Percentiles rank a stretch among this genome's conserved stretches.
These are phyloP conservation scores for Xenopus tropicalis DNA, from an alignment of 2,113 vertebrate genomes.

Conservation along the genomic window DNA sequence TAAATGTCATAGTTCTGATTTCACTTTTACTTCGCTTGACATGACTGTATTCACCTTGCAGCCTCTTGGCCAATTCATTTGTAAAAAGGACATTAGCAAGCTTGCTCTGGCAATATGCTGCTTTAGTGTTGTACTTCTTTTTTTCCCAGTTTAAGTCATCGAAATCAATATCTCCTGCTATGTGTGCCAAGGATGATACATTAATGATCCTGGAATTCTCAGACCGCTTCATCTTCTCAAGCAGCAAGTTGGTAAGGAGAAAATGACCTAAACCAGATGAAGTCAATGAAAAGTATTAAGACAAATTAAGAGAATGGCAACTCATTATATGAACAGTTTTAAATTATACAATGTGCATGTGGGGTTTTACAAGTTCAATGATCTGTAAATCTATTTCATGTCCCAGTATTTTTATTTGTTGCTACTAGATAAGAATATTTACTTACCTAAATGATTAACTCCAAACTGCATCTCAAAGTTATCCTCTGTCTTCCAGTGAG, in stretches of 20 bases:
- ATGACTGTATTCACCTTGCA: conserved; percentile 62
- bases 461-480: conserved; percentile 86
- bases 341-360: too few species aligned
- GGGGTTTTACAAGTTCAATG: too few species aligned
- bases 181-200: conserved; percentile 77
- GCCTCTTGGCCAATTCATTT: conserved; percentile 71
- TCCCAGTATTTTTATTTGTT: too few species aligned
- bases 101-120: conserved; percentile 86
- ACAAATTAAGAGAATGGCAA: too few species aligned
- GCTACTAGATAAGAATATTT: background rate
- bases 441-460: conserved; percentile 78
- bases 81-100: conserved; percentile 79
- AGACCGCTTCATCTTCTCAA: conserved; percentile 76
- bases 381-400: too few species aligned
- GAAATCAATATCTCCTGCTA: conserved; percentile 76
- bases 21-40: too few species aligned
- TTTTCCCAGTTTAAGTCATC: conserved; percentile 80
- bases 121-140: conserved; percentile 76
- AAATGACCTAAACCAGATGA: conserved; percentile 71
- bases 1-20: too few species aligned
- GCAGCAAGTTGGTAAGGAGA: conserved; percentile 76
- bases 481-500: conserved; percentile 75
- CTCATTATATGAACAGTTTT: too few species aligned
- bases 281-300: background rate
- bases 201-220: conserved; percentile 78